These are phyloP conservation scores for Coptodon bakossiorum DNA, from an alignment of 2,113 vertebrate genomes.

Conservation along the genomic window DNA sequence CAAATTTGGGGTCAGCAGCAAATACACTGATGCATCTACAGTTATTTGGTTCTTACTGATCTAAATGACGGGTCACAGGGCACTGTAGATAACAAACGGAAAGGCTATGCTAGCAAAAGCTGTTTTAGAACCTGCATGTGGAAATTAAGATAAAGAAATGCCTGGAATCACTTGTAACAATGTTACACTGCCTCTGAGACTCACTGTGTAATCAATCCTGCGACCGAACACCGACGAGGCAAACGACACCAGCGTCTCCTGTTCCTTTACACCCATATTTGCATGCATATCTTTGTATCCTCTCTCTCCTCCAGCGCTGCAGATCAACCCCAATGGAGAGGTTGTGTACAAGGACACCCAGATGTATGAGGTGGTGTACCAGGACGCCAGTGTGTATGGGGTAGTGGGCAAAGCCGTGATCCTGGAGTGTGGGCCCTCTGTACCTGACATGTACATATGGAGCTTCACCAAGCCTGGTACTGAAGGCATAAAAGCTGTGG, in stretches of 20 bases:
- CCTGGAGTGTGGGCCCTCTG: slow-evolving; percentile 68
- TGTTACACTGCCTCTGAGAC: background rate
- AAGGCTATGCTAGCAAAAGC: background rate
- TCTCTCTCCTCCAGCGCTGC: slow-evolving; percentile 53
- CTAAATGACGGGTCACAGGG: background rate
- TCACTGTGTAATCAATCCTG: slow-evolving; percentile 43
- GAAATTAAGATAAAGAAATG: background rate
- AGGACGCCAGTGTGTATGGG: slow-evolving; percentile 67
- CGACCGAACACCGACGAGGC: slow-evolving; percentile 31
- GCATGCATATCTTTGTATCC: background rate
- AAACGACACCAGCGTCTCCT: slow-evolving; percentile 41
- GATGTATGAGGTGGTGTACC: slow-evolving; percentile 66
- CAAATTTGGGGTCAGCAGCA: background rate
- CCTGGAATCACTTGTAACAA: background rate
- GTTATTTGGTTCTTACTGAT: background rate
- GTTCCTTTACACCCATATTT: slow-evolving; percentile 2
- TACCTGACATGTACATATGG: slow-evolving; percentile 79
- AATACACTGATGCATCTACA: background rate
- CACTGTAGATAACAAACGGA: background rate
- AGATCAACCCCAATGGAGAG: slow-evolving; percentile 50
- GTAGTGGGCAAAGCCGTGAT: slow-evolving; percentile 75
- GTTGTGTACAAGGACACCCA: slow-evolving; percentile 59
- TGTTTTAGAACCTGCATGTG: background rate
- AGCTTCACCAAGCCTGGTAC: slow-evolving; percentile 77
- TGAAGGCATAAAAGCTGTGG: slow-evolving; percentile 61